Evolutionary conservation across 2,113 vertebrate species (phyloP).

Genomic region (Alces alces): DNA sequence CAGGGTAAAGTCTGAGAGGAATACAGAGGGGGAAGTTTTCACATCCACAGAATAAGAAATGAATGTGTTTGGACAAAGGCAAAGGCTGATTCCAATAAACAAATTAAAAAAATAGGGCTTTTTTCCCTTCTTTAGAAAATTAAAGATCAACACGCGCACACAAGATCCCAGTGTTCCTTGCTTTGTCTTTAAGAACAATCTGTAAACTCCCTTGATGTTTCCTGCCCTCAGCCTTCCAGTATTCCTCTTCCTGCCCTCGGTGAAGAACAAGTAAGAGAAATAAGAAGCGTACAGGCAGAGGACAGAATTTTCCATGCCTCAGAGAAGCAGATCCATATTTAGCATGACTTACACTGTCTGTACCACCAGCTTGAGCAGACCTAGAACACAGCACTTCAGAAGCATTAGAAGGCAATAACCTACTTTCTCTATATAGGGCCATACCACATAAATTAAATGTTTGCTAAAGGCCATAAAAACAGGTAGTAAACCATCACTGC

Average conservation of each 20-base stretch:
- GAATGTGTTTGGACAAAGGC: constrained; percentile 43
- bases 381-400: neutral
- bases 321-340: neutral
- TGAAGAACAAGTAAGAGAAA: neutral
- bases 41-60: constrained; percentile 45
- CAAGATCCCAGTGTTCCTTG: neutral
- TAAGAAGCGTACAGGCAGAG: neutral
- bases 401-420: neutral
- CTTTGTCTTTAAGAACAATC: constrained; percentile 48
- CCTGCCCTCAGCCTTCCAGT: neutral
- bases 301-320: neutral
- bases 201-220: constrained; percentile 43
- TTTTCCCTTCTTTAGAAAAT: neutral
- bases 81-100: constrained; percentile 41
- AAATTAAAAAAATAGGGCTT: constrained; percentile 24
- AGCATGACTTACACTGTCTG: neutral
- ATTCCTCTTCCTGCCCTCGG: constrained; percentile 7
- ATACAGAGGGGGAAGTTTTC: constrained; percentile 44
- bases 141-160: neutral
- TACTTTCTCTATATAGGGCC: neutral
- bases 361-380: neutral
- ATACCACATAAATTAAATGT: neutral
- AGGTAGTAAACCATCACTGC: neutral
- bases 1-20: constrained; percentile 36
- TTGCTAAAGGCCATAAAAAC: neutral